Base-by-base conservation (phyloP, 2,113 vertebrate species). In the Ciconia stormi region DNA sequence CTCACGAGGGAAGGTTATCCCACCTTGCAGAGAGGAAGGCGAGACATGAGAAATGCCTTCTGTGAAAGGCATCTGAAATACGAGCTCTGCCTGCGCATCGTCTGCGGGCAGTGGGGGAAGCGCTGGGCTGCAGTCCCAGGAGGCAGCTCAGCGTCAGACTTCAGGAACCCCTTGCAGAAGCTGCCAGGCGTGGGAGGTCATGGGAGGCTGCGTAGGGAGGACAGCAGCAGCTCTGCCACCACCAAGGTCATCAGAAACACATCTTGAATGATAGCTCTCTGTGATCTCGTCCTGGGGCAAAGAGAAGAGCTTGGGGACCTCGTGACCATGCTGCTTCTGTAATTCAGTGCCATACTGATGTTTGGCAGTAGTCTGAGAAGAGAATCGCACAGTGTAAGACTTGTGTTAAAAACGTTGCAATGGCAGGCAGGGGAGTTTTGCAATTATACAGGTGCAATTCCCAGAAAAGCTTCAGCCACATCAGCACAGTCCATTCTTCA, bases 21-120 rank as follows among this genome's bases (percentile, higher is more conserved):
- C 20, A 25, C 23, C 20, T 59, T 49, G 30, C 18, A 19, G 44
- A 58, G 34, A 52, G 14, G 34, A 38, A 23, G 8, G 62, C 0
- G 1, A 52, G 26, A 52, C 13, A 8, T 0, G 10, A 50, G 50
- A 86, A 13, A 22, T 23, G 29, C 16, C 13, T 46, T 49, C 19
- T 70, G 19, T 10, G 46, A 36, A 65, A 56, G 50, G 16, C 30
- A 66, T 13, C 22, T 23, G 65, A 47, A 29, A 32, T 3, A 44
- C 0, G 2, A 42, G 4, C 6, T 49, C 58, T 58, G 47, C 36
- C 70, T 78, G 42, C 36, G 40, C 3, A 1, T 9, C 1, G 0
- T 25, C 58, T 5, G 5, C 1, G 3, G 50, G 63, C n/a, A 56
- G 61, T 14, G 6, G 15, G 32, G 29, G 18, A 55, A 77, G 20